Evolutionary conservation across 2,113 vertebrate genomes (phyloP), one percentile per base, ranked within the genome.

Genomic region (Zeus faber): DNA sequence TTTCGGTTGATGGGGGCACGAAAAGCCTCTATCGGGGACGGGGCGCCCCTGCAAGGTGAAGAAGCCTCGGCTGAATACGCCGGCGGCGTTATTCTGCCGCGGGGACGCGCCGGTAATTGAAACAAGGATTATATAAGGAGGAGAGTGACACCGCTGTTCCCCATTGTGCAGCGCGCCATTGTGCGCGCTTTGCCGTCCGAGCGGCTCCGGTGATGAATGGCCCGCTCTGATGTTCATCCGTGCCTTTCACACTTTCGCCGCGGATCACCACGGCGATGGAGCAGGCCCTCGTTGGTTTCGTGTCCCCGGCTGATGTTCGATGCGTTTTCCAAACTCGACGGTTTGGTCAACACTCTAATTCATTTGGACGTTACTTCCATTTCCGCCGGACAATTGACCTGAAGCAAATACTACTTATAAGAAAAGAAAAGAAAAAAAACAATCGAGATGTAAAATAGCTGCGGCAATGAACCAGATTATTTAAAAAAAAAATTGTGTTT

Each of bases 41-140:
- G 37, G 3, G 31, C 22, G 65, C 54, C 72, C 62, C 68, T 54
- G 49, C 59, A 17, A 54, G 67, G 58, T 58, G 35, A 17, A 13
- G 35, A 26, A 45, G 20, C 43, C 43, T 51, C 31, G 70, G 41
- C 3, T 18, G 73, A 68, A 71, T 65, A 70, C 72, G 48, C 53
- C 49, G 65, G n/a, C 49, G 65, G n/a, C 48, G 6, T 27, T 24
- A 18, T 49, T 16, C 49, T 47, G 8, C 49, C 44, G 11, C 63
- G 25, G 26, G 52, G 48, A 48, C 41, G 37, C 11, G 29, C 64
- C 58, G 6, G 48, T 48, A 49, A 16, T 40, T 59, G 18, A 55
- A 66, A 63, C 49, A 53, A 63, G 44, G 18, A 57, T 16, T 24
- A 22, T 59, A 31, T 53, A 16, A 70, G 39, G n/a, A n/a, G n/a